phyloP scores from a whole-genome alignment of 2,888 invertebrate genomes.

The Alloscopus bannaensis region DNA sequence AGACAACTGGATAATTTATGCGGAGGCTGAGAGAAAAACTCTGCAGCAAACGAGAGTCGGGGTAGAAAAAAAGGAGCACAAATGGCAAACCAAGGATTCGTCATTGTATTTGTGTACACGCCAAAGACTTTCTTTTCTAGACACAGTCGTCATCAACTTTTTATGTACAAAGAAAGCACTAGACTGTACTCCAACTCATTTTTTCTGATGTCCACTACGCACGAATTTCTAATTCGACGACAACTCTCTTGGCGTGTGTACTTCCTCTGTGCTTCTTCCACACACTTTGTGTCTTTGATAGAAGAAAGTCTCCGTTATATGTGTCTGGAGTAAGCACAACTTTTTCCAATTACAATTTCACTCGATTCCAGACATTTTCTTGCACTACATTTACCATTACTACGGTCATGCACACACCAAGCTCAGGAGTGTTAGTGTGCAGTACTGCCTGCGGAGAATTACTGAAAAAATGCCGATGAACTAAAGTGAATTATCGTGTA shows the following conservation, averaged over 20 bases:
- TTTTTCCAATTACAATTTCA: no score
- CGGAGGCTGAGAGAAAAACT: slow-evolving; percentile 46
- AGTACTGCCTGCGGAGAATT: no score
- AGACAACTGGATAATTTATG: slow-evolving; percentile 64
- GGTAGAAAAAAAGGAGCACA: background rate
- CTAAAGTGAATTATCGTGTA: background rate
- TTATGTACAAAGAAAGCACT: background rate
- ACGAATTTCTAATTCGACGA: slow-evolving; percentile 12
- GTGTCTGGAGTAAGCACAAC: no score
- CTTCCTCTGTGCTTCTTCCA: no score
- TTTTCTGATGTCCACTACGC: slow-evolving; percentile 6
- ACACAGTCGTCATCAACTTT: background rate
- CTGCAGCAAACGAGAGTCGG: background rate
- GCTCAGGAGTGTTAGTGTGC: no score
- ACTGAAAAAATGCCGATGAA: slow-evolving; percentile 8
- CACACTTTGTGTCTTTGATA: no score
- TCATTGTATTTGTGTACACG: background rate
- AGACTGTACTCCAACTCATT: background rate
- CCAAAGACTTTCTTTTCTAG: background rate
- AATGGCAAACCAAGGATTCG: background rate
- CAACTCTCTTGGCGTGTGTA: no score
- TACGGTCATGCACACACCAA: no score
- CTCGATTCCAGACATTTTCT: no score
- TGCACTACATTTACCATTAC: no score
- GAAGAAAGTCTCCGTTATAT: no score